Base-by-base conservation (phyloP, 2,888 invertebrate species). In the Diarsia brunnea region DNA sequence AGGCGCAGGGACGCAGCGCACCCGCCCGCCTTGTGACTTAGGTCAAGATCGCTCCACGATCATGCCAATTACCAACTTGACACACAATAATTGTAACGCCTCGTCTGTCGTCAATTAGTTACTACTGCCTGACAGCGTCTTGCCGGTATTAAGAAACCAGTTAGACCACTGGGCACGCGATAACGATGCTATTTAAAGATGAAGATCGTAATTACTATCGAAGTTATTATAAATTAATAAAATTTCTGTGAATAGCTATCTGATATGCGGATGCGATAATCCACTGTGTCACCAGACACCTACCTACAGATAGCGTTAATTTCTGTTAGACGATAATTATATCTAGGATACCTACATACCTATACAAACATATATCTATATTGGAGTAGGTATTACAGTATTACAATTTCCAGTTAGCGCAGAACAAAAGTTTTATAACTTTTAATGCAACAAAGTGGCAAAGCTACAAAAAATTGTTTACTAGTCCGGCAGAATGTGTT, bases 41-140 rank as follows among this genome's bases (percentile, higher is more conserved):
- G 90, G 90, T 89, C 91, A 90, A 88, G 90, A 90, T 89, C 87
- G 81, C 79, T 81, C 73, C 65, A 79, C 85, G 85, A 89, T 88
- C 88, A 89, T 88, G 89, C 90, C 93, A 93, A 93, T 95, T 95
- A 94, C 89, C 81, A 84, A 87, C 86, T 88, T 92, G 90, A 92
- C 92, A 92, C 89, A 92, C 91, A 92, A 92, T 93, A 93, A 95
- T 94, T 93, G 94, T 94, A 93, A 93, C 93, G 92, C 92, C 90
- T 93, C 89, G 89, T 89, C 91, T 90, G 91, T 92, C 91, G 88
- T 91, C 92, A 93, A 95, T 95, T 94, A 94, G 89, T 90, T 88
- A 89, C 89, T 82, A 90, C 90, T 89, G 87, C 88, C 86, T 88
- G 88, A 87, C 91, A 92, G 91, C 92, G 92, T 91, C 91, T 91